A percentile compares a stretch with the other conserved stretches of the same genome.
Evolutionary conservation across 2,888 invertebrate species (phyloP).

Genomic region (Flabesymbios commensalis): DNA sequence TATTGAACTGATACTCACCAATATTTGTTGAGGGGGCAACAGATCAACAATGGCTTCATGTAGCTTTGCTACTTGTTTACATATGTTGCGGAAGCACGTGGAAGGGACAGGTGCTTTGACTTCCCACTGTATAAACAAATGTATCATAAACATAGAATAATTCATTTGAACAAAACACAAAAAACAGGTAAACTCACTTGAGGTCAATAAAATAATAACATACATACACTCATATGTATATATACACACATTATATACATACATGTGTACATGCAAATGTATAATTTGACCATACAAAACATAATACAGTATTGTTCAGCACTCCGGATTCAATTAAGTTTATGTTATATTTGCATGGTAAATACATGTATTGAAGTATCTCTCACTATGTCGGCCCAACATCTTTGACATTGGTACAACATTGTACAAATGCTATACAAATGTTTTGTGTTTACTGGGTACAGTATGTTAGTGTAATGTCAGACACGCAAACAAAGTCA

Average conservation of each 20-base stretch:
- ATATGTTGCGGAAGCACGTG: conserved; percentile 66
- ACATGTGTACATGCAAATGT: too few species aligned
- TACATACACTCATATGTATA: too few species aligned
- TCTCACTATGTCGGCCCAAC: too few species aligned
- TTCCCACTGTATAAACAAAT: conserved; percentile 72
- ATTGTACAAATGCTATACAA: neutral
- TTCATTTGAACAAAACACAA: neutral
- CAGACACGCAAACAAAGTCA: neutral
- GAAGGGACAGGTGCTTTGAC: conserved; percentile 95
- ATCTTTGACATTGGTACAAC: too few species aligned
- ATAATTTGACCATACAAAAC: too few species aligned
- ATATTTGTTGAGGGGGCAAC: conserved; percentile 72
- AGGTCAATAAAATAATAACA: neutral
- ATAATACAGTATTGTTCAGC: too few species aligned
- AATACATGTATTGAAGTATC: too few species aligned
- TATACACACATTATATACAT: too few species aligned
- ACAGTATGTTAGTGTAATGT: too few species aligned
- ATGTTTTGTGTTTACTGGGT: too few species aligned
- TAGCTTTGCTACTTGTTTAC: conserved; percentile 81
- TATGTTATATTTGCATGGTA: too few species aligned
- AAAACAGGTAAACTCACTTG: neutral
- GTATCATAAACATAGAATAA: neutral
- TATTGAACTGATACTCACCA: conserved; percentile 39
- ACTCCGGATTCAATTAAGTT: too few species aligned
- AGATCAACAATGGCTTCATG: conserved; percentile 88